Evolutionary conservation across 2,797 vertebrate species (phyloP).

Genomic region (Poliocrania exsul): DNA sequence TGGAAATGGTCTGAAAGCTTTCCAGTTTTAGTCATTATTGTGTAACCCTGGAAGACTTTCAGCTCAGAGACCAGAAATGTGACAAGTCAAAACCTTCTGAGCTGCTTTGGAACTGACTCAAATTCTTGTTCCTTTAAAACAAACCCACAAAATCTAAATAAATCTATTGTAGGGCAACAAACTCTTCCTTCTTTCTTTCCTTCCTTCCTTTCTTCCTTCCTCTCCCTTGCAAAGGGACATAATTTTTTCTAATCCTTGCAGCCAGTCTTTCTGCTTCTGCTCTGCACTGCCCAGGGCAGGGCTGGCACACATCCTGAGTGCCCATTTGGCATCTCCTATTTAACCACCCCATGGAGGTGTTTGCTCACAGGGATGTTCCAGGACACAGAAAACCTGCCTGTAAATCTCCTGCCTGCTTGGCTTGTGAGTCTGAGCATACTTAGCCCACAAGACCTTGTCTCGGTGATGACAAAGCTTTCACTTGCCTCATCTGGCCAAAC

Average conservation of each 20-base stretch:
- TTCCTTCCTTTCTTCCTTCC: background rate
- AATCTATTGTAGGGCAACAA: background rate
- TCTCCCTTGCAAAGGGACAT: background rate
- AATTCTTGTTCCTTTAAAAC: background rate
- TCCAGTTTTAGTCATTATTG: slow-evolving; percentile 44
- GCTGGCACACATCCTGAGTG: fast-evolving
- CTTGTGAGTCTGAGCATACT: background rate
- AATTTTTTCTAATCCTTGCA: background rate
- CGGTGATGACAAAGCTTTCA: background rate
- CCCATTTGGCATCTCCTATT: background rate
- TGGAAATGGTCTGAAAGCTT: slow-evolving; percentile 33
- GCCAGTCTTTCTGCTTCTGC: background rate
- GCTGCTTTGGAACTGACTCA: background rate
- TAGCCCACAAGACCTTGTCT: background rate
- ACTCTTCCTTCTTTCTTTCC: background rate
- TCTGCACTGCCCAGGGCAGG: background rate
- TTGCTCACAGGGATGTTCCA: background rate
- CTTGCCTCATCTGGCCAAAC: background rate
- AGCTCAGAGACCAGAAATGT: slow-evolving; percentile 37
- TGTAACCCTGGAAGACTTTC: slow-evolving; percentile 57
- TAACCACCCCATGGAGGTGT: background rate
- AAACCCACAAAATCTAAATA: background rate
- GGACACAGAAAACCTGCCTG: background rate
- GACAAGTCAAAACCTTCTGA: slow-evolving; percentile 45
- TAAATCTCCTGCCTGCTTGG: background rate